Base-by-base conservation (phyloP, 2,888 invertebrate genomes). In the Coelinius sp. region DNA sequence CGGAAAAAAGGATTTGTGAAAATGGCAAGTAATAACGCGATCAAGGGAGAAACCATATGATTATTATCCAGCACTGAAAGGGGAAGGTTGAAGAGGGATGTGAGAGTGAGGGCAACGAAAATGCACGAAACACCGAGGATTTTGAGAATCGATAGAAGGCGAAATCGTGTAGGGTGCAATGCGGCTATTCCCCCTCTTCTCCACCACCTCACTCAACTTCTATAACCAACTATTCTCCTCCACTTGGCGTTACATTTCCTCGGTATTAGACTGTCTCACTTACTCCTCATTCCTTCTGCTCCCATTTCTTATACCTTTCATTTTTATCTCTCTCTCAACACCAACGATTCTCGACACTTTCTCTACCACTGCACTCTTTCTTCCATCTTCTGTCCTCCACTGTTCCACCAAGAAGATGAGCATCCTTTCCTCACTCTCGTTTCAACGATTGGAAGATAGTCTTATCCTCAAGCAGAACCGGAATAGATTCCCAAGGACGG, bases 101-200 rank as follows among this genome's bases (percentile, higher is more conserved):
- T 17, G 5, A 25, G 53, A 25, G 27, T n/a, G n/a, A 35, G 70
- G 70, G 77, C 73, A 76, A 69, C 68, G 67, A 38, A 75, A 12
- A 25, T 41, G 77, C 79, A 82, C 77, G 82, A 81, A 82, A 81
- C 80, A 77, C 77, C 75, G 79, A 78, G 81, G 81, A 82, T 82
- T 77, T 78, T 77, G 76, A 59, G 46, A 82, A 82, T 82, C 82
- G 81, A 82, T 82, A 82, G 77, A 65, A 79, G 77, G 79, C 77
- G 78, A 82, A 81, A 82, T 82, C 82, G 80, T 44, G 24, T 73
- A 80, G 80, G 82, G 81, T 82, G 82, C 82, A 82, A 82, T 82
- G 82, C 82, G 81, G 82, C 81, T 78, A 77, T 77, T 68, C 73
- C 71, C 70, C 75, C 76, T 67, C 75, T 65, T 68, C 73, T 63